Evolutionary conservation across 2,113 vertebrate species (phyloP), one percentile per base, ranked within the genome.

Genomic region (Rhegmatorhina hoffmannsi): DNA sequence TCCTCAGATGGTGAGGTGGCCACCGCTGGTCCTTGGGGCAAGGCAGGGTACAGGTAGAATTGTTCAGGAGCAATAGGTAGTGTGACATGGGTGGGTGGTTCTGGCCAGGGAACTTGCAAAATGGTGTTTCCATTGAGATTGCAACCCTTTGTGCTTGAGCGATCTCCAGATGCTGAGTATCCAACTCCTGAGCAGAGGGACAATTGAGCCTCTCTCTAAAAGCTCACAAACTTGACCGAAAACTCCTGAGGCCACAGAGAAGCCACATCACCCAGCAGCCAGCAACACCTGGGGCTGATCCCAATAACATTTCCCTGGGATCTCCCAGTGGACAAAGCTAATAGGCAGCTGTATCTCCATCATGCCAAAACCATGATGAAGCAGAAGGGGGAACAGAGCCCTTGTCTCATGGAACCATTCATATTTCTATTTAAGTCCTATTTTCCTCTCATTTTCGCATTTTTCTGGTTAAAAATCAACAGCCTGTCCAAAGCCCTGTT

Each of bases 1-100:
- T 98, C 98, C 98, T 98, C 79, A 23, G 97, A 83, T 97, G 94
- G 98, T 95, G 94, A 98, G 98, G 96, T 97, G 97, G 92, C 96
- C 97, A 97, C 84, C 23, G 25, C 82, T 85, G 95, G 95, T 93
- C 95, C 97, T 92, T 97, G 95, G 90, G 84, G 84, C 10, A 40
- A 74, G 34, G 63, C 50, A 36, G 15, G 15, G 47, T 15, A 4
- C n/a, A 15, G 16, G 68, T 76, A 26, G 3, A 24, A 36, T 28
- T 53, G 43, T 29, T 43, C 6, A 0, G 36, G 8, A 81, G 43
- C 40, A 66, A 31, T 10, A 20, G 26, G 20, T 47, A 52, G 38
- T 2, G 3, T 91, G 59, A 46, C 18, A 58, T 2, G 8, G 31
- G 5, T 2, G 0, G 0, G 2, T 70, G 50, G 15, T 29, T 84